Evolutionary conservation across 2,888 invertebrate genomes (phyloP), one percentile per base, ranked within the genome.

Genomic region (Ophioninae sp.): DNA sequence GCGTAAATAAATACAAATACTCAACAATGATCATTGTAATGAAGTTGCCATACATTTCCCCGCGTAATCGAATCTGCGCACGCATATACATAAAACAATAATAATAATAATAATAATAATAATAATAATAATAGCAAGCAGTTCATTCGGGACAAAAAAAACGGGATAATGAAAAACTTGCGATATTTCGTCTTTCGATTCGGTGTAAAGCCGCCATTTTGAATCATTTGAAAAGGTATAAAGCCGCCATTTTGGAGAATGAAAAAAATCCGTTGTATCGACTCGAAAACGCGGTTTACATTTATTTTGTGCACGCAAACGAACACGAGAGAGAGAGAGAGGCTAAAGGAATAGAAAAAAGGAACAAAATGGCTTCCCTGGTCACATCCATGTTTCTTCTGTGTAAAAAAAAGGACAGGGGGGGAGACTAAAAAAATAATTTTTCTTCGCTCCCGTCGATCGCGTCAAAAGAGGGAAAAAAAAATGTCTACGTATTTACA

Each of bases 301-400:
- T 81, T 73, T 84, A 84, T 77, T 84, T 82, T 82, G 84, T 84
- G 84, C 84, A 81, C 79, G 68, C 72, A 65, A 56, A 39, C 13
- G 59, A 6, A 59, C n/a, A 59, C 77, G 68, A 81, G 30, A 73
- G 44, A 73, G 61, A 73, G 58, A 63, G 41, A 41, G 59, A 39
- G 17, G 22, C 58, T 41, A 64, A 56, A 23, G 44, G 75, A 56
- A 23, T 59, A 58, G 22, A 39, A 76, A 37, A 75, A 58, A 69
- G 51, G 20, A 51, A 37, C 51, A 23, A 56, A n/a, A 41, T 20
- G 22, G 37, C 13, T 67, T 2, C 0, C 58, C 56, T 56, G 10
- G 30, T 17, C 39, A n/a, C 30, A 44, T 76, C 23, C 61, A 5
- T 17, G 41, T 61, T n/a, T n/a, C n/a, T 17, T 6, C 37, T 6